Evolutionary conservation across 2,797 vertebrate species (phyloP).

Genomic region (Rhynchotus rufescens): DNA sequence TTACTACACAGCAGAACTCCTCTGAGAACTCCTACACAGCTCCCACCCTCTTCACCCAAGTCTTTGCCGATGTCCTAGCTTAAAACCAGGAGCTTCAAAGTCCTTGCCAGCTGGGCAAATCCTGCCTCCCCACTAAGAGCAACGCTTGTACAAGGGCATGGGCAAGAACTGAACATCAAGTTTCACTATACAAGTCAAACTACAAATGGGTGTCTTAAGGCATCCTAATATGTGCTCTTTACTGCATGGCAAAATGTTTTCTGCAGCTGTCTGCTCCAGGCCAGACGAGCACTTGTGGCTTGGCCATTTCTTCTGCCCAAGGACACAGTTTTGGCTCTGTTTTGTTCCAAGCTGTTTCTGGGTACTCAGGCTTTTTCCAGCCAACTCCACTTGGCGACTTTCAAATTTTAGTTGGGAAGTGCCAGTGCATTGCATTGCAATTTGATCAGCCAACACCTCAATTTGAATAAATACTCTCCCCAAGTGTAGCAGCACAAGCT

Average conservation of each 20-base stretch:
- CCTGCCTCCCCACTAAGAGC: neutral
- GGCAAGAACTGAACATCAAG: neutral
- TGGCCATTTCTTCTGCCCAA: conserved; percentile 22
- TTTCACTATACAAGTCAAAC: neutral
- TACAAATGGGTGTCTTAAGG: neutral
- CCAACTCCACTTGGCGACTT: neutral
- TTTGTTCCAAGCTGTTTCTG: neutral
- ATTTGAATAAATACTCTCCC: neutral
- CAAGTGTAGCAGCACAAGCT: neutral
- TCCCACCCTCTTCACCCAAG: neutral
- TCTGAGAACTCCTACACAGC: too few relatives aligned
- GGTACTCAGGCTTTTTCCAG: neutral
- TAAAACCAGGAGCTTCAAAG: neutral
- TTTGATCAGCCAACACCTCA: neutral
- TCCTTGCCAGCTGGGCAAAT: neutral
- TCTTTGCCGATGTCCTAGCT: neutral
- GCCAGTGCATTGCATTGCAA: neutral
- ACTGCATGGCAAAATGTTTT: conserved; percentile 37
- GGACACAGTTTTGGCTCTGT: neutral
- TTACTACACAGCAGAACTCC: neutral
- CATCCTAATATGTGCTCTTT: conserved; percentile 27
- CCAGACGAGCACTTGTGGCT: conserved; percentile 49
- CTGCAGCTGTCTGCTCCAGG: conserved; percentile 49
- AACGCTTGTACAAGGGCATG: neutral
- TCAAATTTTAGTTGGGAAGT: neutral